Evolutionary conservation across 1,140 invertebrate genomes (phyloP), one percentile per base, ranked within the genome.

Genomic region (Neodiprion lecontei): DNA sequence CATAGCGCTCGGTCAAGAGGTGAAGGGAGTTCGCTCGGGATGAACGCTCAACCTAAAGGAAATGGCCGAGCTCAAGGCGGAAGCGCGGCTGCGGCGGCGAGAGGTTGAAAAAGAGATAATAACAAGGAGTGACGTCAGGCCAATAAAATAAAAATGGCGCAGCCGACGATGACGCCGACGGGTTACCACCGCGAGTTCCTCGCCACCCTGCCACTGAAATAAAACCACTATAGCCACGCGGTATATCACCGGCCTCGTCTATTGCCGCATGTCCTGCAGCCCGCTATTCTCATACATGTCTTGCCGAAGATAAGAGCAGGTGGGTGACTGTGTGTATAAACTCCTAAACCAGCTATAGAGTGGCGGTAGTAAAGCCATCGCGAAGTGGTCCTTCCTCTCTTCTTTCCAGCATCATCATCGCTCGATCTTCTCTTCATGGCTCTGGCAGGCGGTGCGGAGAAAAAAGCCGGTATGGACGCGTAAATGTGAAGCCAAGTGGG

Each of bases 111-210:
- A 47, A 69, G 23, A 69, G 67, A 69, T 69, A 69, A 69, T 69
- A 69, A 69, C 67, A 69, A 21, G 67, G 21, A 11, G 67, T 47
- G 67, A 69, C 17, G 67, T 69, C 67, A 69, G 11, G 67, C 11
- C 67, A 69, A 69, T 69, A 69, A 69, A 69, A 69, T 21, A 69
- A 69, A 69, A 69, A 69, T 69, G 14, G 40, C 67, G 5, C 12
- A 11, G 67, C 67, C 17, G 21, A 11, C 53, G 53, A 17, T 17
- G 7, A 61, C 53, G 28, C 28, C 17, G 17, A n/a, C 10, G 1
- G 53, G 53, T 61, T 61, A 61, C 53, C 53, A 61, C 53, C 21
- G 67, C 67, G 12, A 65, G 12, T 5, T 61, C 53, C 11, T 61
- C n/a, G 53, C 53, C 53, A 61, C 11, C 53, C n/a, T 61, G 53